Percentiles rank a stretch among this genome's conserved stretches.
Evolutionary conservation across 1,140 invertebrate species (phyloP).

Genomic region (Drosophila kurseongensis): DNA sequence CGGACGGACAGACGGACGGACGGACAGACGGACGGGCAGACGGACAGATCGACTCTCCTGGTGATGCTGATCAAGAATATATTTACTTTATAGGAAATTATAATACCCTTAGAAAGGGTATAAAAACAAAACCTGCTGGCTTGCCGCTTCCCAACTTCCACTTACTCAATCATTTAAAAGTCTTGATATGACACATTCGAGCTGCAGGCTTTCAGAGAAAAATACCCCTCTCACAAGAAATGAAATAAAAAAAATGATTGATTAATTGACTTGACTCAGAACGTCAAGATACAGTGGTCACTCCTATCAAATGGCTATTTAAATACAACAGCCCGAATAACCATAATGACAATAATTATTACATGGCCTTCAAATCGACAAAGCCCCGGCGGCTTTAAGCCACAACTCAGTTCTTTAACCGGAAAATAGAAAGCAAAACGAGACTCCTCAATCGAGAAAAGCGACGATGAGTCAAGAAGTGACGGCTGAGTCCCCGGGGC

Average conservation of each 20-base stretch:
- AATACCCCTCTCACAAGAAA: slow-evolving; percentile 3
- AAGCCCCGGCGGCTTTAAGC: slow-evolving; percentile 10
- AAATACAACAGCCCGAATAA: slow-evolving; percentile 50
- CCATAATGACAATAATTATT: slow-evolving; percentile 62
- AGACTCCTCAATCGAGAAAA: slow-evolving; percentile 16
- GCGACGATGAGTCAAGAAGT: slow-evolving; percentile 24
- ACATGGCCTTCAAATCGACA: slow-evolving; percentile 37
- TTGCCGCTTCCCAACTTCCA: slow-evolving; percentile 3
- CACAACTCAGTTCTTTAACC: slow-evolving; percentile 4
- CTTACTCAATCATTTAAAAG: slow-evolving; percentile 29
- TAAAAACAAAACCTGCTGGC: not conserved
- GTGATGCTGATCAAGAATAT: too few relatives aligned
- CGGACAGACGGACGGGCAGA: too few relatives aligned
- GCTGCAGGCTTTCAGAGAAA: slow-evolving; percentile 19
- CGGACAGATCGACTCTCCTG: too few relatives aligned
- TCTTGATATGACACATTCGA: slow-evolving; percentile 28
- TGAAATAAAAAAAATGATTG: slow-evolving; percentile 67
- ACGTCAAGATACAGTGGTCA: slow-evolving; percentile 35
- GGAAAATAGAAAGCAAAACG: slow-evolving; percentile 2
- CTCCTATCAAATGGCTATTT: slow-evolving; percentile 66
- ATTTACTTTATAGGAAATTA: too few relatives aligned
- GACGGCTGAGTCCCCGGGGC: slow-evolving; percentile 24
- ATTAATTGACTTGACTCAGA: slow-evolving; percentile 59
- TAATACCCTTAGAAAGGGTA: too few relatives aligned
- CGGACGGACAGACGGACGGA: too few relatives aligned